Conservation (phyloP, 2,113 vertebrate species). For the Nannobrachium achirus region DNA sequence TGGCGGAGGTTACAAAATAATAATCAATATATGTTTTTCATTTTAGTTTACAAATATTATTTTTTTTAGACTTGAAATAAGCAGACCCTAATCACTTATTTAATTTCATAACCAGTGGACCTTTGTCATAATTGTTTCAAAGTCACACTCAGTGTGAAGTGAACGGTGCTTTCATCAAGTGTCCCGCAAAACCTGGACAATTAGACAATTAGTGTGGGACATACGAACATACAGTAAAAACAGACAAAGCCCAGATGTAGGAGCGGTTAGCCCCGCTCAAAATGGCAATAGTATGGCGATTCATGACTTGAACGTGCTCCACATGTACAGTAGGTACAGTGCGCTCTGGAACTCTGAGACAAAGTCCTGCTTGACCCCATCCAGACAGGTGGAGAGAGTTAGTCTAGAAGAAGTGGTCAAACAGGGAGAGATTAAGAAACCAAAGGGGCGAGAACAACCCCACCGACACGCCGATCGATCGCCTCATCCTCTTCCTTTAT, state of each 20-base stretch:
- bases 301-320: not conserved
- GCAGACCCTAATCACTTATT: conserved; percentile 12
- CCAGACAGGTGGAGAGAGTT: conserved; percentile 27
- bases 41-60: no score
- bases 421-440: conserved; percentile 42
- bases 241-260: no score
- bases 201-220: no score
- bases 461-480: conserved; percentile 11
- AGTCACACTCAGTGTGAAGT: no score
- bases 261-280: no score
- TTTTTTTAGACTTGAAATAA: conserved; percentile 18
- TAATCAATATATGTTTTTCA: no score
- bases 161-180: no score
- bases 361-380: no score
- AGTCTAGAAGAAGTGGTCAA: conserved; percentile 8
- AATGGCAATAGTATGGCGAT: conserved; percentile 34
- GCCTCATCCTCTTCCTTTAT: conserved; percentile 31
- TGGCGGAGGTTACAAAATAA: not conserved
- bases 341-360: no score
- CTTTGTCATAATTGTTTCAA: conserved; percentile 20
- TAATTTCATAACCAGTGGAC: conserved; percentile 5
- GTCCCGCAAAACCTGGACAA: no score
- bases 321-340: not conserved
- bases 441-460: conserved; percentile 35
- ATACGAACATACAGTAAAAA: no score